Evolutionary conservation across 2,797 vertebrate species (phyloP).

Genomic region (Hemitrygon akajei): DNA sequence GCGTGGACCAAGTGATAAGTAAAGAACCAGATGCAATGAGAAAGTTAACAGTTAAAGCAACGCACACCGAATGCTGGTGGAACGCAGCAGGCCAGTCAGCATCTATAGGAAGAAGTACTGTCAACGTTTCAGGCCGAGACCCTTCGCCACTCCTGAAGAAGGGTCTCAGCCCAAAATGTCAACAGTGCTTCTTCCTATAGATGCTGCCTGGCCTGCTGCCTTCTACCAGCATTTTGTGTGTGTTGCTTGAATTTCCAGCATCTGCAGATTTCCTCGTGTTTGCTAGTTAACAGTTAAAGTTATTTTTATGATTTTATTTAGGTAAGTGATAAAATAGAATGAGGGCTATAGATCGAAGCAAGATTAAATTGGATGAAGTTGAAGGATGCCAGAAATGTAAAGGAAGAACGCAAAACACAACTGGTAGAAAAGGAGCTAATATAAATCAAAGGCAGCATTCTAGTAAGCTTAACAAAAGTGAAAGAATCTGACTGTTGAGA

Average conservation of each 20-base stretch:
- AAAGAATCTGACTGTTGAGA: neutral
- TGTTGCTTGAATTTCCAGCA: too few species aligned
- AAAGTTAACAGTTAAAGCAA: neutral
- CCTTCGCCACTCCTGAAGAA: too few species aligned
- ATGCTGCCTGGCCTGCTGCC: too few species aligned
- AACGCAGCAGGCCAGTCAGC: too few species aligned
- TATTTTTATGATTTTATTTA: neutral
- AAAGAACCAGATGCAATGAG: neutral
- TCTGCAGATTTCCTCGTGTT: too few species aligned
- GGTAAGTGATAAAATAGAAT: neutral
- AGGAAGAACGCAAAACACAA: neutral
- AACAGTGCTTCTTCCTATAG: too few species aligned
- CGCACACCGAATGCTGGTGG: too few species aligned
- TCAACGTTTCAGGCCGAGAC: too few species aligned
- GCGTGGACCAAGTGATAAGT: neutral
- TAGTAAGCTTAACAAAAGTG: neutral
- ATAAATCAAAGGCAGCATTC: neutral
- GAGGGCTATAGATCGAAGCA: neutral
- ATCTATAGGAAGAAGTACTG: too few species aligned
- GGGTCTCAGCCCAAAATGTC: too few species aligned
- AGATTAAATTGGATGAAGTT: neutral
- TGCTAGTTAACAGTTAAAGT: neutral
- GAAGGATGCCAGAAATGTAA: neutral
- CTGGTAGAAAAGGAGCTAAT: neutral
- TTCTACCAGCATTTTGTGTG: too few species aligned